Conservation (phyloP, 2,113 vertebrate species). For the Centropus bengalensis region DNA sequence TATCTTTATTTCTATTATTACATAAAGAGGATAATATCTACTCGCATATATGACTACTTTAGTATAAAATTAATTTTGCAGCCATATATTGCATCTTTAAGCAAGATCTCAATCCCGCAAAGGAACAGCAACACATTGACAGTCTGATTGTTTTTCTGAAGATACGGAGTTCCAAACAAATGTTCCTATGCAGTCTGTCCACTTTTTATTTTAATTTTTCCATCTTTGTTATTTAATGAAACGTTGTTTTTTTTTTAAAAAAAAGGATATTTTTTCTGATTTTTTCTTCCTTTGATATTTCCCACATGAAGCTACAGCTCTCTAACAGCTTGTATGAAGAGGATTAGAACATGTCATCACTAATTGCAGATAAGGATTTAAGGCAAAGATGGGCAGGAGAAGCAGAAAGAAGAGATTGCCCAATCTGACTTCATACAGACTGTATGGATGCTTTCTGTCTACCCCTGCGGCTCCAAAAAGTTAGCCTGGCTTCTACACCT, state of each 20-base stretch:
- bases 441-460: neutral
- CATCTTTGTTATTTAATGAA: neutral
- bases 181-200: neutral
- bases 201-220: neutral
- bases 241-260: neutral
- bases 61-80: neutral
- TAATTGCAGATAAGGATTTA: slow-evolving; percentile 25
- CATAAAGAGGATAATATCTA: neutral
- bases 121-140: neutral
- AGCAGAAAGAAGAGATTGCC: neutral
- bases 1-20: neutral
- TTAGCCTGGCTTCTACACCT: neutral
- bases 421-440: neutral
- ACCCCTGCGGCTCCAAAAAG: neutral
- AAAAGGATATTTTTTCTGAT: neutral
- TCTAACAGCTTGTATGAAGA: neutral
- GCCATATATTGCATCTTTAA: neutral
- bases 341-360: slow-evolving; percentile 3
- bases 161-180: slow-evolving; percentile 1
- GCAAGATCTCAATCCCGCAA: neutral
- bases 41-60: neutral
- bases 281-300: neutral
- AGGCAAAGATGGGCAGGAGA: neutral
- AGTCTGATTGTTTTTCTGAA: neutral
- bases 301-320: neutral